These are phyloP conservation scores for Tipula confusa DNA, from an alignment of 2,888 invertebrate genomes.

Conservation along the genomic window DNA sequence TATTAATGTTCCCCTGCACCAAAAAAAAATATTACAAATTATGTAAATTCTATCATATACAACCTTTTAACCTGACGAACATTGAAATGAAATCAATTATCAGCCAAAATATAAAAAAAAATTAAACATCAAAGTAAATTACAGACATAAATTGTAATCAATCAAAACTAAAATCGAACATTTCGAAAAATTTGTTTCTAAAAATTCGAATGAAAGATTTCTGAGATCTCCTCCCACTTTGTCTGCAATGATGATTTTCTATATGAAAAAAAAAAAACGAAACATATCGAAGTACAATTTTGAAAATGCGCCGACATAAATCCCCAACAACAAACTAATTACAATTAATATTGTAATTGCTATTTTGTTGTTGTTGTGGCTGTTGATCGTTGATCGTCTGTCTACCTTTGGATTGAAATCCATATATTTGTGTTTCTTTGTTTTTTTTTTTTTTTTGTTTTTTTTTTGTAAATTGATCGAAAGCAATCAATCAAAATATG, in stretches of 20 bases:
- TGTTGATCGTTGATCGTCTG: neutral
- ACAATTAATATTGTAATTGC: neutral
- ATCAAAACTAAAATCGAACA: slow-evolving; percentile 14
- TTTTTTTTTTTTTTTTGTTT: neutral
- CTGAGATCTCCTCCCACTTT: slow-evolving; percentile 1
- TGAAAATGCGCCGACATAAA: neutral
- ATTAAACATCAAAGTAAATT: slow-evolving; percentile 14
- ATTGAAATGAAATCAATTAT: slow-evolving; percentile 25
- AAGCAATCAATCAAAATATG: neutral
- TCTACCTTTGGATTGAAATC: neutral
- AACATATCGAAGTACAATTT: neutral
- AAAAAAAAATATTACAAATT: neutral
- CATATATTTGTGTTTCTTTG: neutral
- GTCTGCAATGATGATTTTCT: neutral
- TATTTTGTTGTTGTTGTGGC: neutral
- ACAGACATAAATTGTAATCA: neutral
- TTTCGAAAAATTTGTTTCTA: neutral
- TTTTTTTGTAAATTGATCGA: neutral
- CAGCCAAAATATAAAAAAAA: neutral
- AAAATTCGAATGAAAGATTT: neutral
- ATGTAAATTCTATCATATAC: neutral
- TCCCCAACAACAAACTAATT: slow-evolving; percentile 12
- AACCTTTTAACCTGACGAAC: slow-evolving; percentile 9
- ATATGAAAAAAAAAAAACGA: no score
- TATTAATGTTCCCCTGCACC: neutral